Evolutionary conservation across 2,888 invertebrate genomes (phyloP).

Genomic region (Acleris emargana): DNA sequence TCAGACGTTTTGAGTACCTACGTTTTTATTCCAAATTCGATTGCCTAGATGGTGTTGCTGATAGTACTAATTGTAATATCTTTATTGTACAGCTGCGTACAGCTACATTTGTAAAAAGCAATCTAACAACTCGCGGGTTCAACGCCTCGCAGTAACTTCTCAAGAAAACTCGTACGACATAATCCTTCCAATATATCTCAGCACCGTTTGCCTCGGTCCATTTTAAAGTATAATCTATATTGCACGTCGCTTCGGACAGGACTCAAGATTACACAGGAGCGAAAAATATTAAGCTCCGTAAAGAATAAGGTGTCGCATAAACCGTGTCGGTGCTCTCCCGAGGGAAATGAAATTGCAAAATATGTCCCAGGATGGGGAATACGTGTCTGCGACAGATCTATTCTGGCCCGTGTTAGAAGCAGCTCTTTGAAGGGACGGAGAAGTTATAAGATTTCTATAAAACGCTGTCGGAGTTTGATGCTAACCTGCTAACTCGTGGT

Average conservation of each 20-base stretch:
- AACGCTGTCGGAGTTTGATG: conserved; percentile 14
- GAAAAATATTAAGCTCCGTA: conserved; percentile 65
- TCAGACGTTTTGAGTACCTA: too few species aligned
- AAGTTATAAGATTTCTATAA: conserved; percentile 8
- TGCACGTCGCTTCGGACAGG: conserved; percentile 48
- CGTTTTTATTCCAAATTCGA: too few species aligned
- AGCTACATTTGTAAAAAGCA: neutral
- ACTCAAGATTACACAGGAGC: conserved; percentile 55
- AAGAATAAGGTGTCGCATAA: conserved; percentile 68
- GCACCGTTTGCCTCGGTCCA: conserved; percentile 34
- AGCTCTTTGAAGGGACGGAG: conserved; percentile 14
- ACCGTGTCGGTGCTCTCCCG: conserved; percentile 56
- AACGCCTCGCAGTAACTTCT: conserved; percentile 2
- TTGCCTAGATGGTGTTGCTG: too few species aligned
- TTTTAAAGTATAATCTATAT: conserved; percentile 46
- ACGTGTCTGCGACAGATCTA: conserved; percentile 56
- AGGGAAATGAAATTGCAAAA: conserved; percentile 80
- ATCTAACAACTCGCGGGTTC: neutral
- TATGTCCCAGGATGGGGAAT: conserved; percentile 62
- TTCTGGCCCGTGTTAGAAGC: conserved; percentile 35
- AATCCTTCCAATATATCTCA: conserved; percentile 29
- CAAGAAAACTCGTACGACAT: conserved; percentile 15
- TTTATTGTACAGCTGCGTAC: too few species aligned
- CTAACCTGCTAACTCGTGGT: conserved; percentile 7
- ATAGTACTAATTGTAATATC: too few species aligned